Evolutionary conservation across 2,113 vertebrate genomes (phyloP), one percentile per base, ranked within the genome.

Genomic region (Coregonus clupeaformis): DNA sequence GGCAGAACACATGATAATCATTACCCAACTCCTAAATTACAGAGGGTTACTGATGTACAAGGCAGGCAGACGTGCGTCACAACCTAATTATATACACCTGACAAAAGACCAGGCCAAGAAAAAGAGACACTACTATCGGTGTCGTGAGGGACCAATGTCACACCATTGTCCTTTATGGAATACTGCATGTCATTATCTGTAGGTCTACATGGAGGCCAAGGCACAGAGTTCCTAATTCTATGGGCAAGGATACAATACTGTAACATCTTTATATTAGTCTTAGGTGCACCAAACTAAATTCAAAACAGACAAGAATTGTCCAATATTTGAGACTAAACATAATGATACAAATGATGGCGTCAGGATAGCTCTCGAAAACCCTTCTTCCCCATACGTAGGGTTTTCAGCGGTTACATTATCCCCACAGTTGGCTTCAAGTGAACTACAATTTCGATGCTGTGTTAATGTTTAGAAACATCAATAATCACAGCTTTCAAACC

Each of bases 1-100:
- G 52, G 18, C 18, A 55, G 52, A 55, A 16, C 14, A 72, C 72
- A 72, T 75, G 76, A 80, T 59, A 55, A 16, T n/a, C 47, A 62
- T 36, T 29, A 16, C n/a, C 24, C 62, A 30, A 25, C 62, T 77
- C 55, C 47, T 57, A 77, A 72, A 74, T 69, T 71, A 66, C 52
- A 64, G 22, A 73, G 18, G 11, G 12, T n/a, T 13, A 71, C 52
- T 78, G 75, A 47, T 72, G 72, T 65, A 72, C 74, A 36, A 13
- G 52, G 52, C 52, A 14, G 52, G 6, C 52, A 18, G 9, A n/a
- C 49, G 32, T 69, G 68, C 52, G 45, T 69, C 60, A 82, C 25
- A 47, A 59, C 11, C 65, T 22, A 57, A 45, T 69, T 73, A 78
- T 64, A 36, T 14, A 78, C 72, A 62, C 29, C 66, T 20, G 22